Evolutionary conservation across 2,888 invertebrate genomes (phyloP), one percentile per base, ranked within the genome.

Genomic region (Achlya flavicornis): DNA sequence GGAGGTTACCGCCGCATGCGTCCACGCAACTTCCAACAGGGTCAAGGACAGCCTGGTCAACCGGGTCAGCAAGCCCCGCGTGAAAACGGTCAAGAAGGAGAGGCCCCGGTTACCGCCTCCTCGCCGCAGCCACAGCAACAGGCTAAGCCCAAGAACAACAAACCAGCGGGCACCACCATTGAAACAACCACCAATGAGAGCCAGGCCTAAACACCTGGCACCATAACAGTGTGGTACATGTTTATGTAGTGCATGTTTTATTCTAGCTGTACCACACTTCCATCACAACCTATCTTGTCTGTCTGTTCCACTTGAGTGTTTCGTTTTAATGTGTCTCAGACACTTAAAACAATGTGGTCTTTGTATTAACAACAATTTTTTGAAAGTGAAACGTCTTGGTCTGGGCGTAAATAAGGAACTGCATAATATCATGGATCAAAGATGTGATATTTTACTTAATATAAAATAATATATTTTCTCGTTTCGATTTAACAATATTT

Each of bases 131-230:
- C 81, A 61, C 87, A 81, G 75, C 83, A 79, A 70, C 86, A 82
- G 81, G 80, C 86, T 63, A 92, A 90, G 83, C 83, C 85, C 70
- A 90, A 91, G 75, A 75, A 78, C 68, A 81, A 78, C 75, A 90
- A 90, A 81, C 87, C 90, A 43, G 78, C 87, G 66, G 89, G 89
- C 75, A 84, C 92, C 74, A 89, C 88, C 78, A 89, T 90, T 61
- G 93, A 93, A 75, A 87, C 91, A 68, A 91, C 93, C 75, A 91
- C 92, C 80, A 92, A 91, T 78, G 94, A 94, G 86, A 94, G 94
- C 86, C 93, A 94, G 86, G 94, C 94, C 80, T 94, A 87, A 88
- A 70, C 70, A 75, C 75, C 74, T 65, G 74, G 77, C 75, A 64
- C 66, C 73, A 66, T 69, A 72, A 71, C 70, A 64, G 76, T 82